phyloP scores from a whole-genome alignment of 2,113 vertebrate species.

The Vulpes vulpes region DNA sequence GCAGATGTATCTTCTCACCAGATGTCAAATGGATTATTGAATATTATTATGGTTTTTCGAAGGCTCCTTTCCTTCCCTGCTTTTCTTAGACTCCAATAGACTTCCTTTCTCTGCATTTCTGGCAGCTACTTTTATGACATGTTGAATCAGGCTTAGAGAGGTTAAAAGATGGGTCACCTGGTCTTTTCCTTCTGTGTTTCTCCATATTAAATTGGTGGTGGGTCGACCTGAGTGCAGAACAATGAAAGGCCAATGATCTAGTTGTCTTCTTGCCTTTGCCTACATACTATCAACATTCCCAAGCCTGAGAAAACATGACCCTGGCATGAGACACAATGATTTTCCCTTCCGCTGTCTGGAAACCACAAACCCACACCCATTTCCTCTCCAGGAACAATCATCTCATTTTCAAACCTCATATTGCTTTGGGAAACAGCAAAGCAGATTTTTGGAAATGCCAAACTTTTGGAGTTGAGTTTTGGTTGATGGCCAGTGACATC shows the following conservation, averaged over 20 bases:
- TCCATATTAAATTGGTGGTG: not conserved
- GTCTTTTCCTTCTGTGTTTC: not conserved
- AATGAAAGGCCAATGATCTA: not conserved
- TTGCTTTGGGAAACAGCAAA: slow-evolving; percentile 65
- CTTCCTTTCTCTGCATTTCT: slow-evolving; percentile 52
- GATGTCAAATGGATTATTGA: slow-evolving; percentile 74
- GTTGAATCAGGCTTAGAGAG: not conserved
- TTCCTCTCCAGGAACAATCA: slow-evolving; percentile 62
- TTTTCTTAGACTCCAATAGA: slow-evolving; percentile 64
- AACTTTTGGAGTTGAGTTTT: slow-evolving; percentile 26
- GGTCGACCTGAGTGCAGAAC: not conserved
- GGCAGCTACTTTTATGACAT: slow-evolving; percentile 60
- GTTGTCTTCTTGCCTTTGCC: not conserved
- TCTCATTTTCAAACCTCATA: slow-evolving; percentile 71
- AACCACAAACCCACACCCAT: slow-evolving; percentile 67
- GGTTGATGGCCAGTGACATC: not conserved
- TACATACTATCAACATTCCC: not conserved
- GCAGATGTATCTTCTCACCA: slow-evolving; percentile 67
- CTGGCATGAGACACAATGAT: slow-evolving; percentile 29
- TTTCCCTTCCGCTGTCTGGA: slow-evolving; percentile 59
- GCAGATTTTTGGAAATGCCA: slow-evolving; percentile 50
- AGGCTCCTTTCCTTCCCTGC: slow-evolving; percentile 57
- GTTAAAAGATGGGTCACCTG: not conserved
- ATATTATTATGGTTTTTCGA: slow-evolving; percentile 53
- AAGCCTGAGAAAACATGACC: slow-evolving; percentile 43